Evolutionary conservation across 2,888 invertebrate species (phyloP), one percentile per base, ranked within the genome.

Genomic region (Meloe dianella): DNA sequence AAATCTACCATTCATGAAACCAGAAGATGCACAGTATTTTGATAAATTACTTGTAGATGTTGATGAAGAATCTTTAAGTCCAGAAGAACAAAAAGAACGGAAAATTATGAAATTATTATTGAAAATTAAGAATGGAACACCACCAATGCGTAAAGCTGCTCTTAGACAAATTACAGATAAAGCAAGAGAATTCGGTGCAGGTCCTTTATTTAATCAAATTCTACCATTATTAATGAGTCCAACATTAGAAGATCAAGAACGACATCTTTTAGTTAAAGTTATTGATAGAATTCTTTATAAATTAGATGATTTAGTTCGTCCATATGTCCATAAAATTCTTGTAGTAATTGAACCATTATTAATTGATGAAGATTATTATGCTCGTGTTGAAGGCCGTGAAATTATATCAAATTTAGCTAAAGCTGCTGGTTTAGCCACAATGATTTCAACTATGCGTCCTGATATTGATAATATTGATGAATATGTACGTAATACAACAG

Each of bases 391-490:
- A 85, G 99, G 98, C 74, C 89, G 99, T 79, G 99, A 99, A 85
- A 99, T 99, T 76, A 99, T 99, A 80, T 98, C 97, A 0, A 99
- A 99, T 85, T 87, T 99, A 80, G 98, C 99, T 0, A 99, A 99
- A 86, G 99, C 99, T 1, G 99, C 99, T 3, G 99, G 99, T 65
- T 86, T 99, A 64, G 99, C 99, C 4, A 99, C 99, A 14, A 99
- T 99, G 99, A 99, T 99, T 79, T 98, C 98, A 5, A 99, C 99
- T 0, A 99, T 99, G 99, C 89, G 99, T 82, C 99, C 99, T 0
- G 99, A 99, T 86, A 99, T 99, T 78, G 99, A 99, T 85, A 99
- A 99, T 82, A 98, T 98, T 78, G 98, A 98, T 84, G 98, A 98
- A 85, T 99, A 99, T 81, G 99, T 99, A 47, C 90, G 99, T 81